phyloP scores from a whole-genome alignment of 2,113 vertebrate genomes.

The Grantiella picta region DNA sequence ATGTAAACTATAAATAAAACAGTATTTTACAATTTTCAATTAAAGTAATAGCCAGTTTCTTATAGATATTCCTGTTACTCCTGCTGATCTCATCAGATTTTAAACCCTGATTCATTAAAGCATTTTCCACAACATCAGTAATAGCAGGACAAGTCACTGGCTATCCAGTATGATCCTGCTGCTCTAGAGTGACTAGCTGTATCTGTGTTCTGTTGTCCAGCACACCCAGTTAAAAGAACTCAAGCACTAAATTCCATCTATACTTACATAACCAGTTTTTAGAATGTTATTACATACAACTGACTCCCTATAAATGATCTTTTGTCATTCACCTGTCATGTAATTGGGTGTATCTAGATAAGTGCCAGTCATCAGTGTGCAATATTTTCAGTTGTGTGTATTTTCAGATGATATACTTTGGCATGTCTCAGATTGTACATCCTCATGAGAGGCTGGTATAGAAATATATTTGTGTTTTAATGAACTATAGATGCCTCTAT shows the following conservation, averaged over 20 bases:
- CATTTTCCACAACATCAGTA: neutral
- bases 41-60: neutral
- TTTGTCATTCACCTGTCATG: neutral
- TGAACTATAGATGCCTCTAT: neutral
- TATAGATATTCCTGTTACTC: neutral
- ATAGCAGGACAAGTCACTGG: neutral
- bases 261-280: neutral
- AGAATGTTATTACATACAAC: neutral
- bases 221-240: neutral
- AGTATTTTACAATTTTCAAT: neutral
- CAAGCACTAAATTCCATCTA: neutral
- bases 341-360: neutral
- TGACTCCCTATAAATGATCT: neutral
- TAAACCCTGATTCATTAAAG: neutral
- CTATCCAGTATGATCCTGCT: neutral
- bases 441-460: neutral
- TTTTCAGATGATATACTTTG: neutral
- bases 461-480: neutral
- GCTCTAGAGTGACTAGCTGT: neutral
- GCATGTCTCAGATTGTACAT: neutral
- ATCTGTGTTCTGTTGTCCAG: neutral
- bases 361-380: neutral
- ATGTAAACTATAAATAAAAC: neutral
- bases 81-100: neutral
- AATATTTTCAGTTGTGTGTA: neutral